Evolutionary conservation across 1,140 invertebrate genomes (phyloP).

Genomic region (Aphelinus certus): DNA sequence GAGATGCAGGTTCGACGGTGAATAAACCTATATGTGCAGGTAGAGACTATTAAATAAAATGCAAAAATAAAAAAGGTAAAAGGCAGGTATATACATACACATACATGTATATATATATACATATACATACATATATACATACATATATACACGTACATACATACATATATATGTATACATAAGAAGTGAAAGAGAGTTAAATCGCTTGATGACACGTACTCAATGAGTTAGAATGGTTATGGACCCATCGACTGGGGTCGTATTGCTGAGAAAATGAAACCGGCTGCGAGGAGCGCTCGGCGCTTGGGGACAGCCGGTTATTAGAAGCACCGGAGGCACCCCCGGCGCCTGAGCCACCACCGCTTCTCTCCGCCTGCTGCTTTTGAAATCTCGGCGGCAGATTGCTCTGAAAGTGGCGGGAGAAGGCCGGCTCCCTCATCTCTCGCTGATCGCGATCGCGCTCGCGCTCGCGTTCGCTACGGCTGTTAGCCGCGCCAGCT

Average conservation of each 20-base stretch:
- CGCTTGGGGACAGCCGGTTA: slow-evolving; percentile 58
- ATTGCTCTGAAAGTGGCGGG: slow-evolving; percentile 80
- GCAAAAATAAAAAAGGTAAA: no score
- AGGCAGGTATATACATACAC: no score
- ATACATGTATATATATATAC: no score
- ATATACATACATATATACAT: no score
- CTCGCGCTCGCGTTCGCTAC: slow-evolving; percentile 59
- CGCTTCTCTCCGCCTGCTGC: slow-evolving; percentile 70
- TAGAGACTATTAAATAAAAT: slow-evolving; percentile 21
- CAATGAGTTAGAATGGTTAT: slow-evolving; percentile 54
- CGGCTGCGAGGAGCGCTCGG: slow-evolving; percentile 54
- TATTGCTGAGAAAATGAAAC: slow-evolving; percentile 65
- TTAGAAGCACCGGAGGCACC: slow-evolving; percentile 42
- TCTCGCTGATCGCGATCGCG: slow-evolving; percentile 60
- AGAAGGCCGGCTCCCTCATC: slow-evolving; percentile 68
- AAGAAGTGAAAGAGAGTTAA: slow-evolving; percentile 34
- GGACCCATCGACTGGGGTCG: slow-evolving; percentile 62
- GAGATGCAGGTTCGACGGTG: background rate
- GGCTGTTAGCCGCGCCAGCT: slow-evolving; percentile 27
- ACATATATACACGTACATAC: no score
- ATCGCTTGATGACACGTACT: slow-evolving; percentile 51
- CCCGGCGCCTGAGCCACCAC: slow-evolving; percentile 47
- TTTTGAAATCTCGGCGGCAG: slow-evolving; percentile 87
- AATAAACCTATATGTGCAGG: background rate
- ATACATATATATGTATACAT: no score